These are phyloP conservation scores for Gortyna flavago DNA, from an alignment of 2,888 invertebrate species.

Conservation along the genomic window DNA sequence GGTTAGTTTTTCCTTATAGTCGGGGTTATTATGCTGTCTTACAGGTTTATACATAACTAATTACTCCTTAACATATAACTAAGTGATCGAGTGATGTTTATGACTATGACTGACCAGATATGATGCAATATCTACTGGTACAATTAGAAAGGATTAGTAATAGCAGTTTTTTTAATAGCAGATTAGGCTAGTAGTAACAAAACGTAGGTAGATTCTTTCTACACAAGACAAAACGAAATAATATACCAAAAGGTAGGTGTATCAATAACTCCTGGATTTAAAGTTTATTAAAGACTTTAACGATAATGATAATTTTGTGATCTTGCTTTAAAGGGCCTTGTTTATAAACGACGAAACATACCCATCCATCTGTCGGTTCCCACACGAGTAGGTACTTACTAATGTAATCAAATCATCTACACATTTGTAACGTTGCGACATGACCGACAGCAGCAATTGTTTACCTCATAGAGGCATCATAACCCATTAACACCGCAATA, in stretches of 20 bases:
- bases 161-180: not conserved
- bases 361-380: constrained; percentile 9
- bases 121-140: not conserved
- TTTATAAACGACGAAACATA: not conserved
- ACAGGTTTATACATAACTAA: constrained; percentile 36
- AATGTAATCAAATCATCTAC: constrained; percentile 9
- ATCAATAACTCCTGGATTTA: not conserved
- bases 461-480: constrained; percentile 36
- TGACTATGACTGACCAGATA: not conserved
- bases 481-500: constrained; percentile 29
- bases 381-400: constrained; percentile 25
- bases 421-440: constrained; percentile 29
- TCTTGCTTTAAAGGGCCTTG: not conserved
- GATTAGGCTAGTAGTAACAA: not conserved
- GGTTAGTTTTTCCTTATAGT: constrained; percentile 31
- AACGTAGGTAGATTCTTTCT: not conserved
- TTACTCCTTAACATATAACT: constrained; percentile 1
- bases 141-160: constrained; percentile 5
- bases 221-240: not conserved
- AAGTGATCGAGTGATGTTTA: constrained; percentile 13
- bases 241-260: not conserved
- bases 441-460: constrained; percentile 30
- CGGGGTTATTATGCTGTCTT: constrained; percentile 8
- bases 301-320: no score
- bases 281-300: not conserved